Evolutionary conservation across 2,888 invertebrate species (phyloP).

Genomic region (Gastracanthus pulcherrimus): DNA sequence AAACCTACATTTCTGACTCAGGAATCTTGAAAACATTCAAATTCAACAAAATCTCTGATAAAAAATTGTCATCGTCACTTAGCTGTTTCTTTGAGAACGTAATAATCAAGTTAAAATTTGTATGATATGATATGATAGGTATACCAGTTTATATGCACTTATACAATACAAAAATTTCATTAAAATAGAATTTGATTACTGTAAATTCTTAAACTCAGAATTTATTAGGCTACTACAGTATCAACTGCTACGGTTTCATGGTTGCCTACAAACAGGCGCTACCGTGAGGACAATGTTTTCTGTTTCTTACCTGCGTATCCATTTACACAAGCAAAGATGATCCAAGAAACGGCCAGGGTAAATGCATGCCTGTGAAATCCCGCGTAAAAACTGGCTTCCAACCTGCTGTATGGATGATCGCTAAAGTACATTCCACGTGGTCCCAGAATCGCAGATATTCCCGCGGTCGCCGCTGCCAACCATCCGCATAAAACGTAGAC

Average conservation of each 20-base stretch:
- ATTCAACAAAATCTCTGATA: too few species aligned
- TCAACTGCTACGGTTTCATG: not conserved
- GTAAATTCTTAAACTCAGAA: too few species aligned
- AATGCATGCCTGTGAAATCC: slow-evolving; percentile 72
- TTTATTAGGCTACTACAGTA: not conserved
- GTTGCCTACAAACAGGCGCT: not conserved
- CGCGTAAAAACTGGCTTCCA: slow-evolving; percentile 72
- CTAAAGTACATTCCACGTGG: slow-evolving; percentile 69
- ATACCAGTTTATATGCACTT: too few species aligned
- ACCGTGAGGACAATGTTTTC: not conserved
- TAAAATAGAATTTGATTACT: too few species aligned
- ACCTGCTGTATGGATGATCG: slow-evolving; percentile 64
- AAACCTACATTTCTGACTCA: too few species aligned
- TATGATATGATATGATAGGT: too few species aligned
- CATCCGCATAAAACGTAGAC: slow-evolving; percentile 65
- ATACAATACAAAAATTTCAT: too few species aligned
- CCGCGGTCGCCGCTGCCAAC: slow-evolving; percentile 61
- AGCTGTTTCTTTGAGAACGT: too few species aligned
- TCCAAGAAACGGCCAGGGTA: slow-evolving; percentile 70
- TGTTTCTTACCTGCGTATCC: slow-evolving; percentile 81
- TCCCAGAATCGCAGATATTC: slow-evolving; percentile 64
- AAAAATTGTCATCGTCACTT: too few species aligned
- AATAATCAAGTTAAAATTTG: too few species aligned
- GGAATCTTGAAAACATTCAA: too few species aligned
- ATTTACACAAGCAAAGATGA: slow-evolving; percentile 81